Evolutionary conservation across 2,888 invertebrate species (phyloP).

Genomic region (Zaprionus lineosus): DNA sequence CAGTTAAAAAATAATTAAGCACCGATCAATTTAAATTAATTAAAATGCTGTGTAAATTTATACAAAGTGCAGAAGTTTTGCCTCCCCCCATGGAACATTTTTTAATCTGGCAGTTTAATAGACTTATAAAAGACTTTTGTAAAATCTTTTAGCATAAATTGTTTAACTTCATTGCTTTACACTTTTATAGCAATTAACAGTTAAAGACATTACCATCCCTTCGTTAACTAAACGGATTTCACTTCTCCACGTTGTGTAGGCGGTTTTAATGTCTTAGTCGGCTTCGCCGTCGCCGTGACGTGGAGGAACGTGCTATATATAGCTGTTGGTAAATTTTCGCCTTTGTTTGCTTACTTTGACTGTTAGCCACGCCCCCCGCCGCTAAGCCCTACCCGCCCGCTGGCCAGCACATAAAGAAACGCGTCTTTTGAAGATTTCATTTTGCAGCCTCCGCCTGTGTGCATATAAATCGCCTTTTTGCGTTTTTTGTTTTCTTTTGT

Average conservation of each 20-base stretch:
- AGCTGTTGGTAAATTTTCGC: slow-evolving; percentile 28
- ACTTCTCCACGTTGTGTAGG: slow-evolving; percentile 45
- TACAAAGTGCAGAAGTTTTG: no score
- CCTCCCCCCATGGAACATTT: no score
- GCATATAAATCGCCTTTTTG: slow-evolving; percentile 27
- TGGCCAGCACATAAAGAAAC: slow-evolving; percentile 42
- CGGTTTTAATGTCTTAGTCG: slow-evolving; percentile 45
- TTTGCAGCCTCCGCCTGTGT: slow-evolving; percentile 30
- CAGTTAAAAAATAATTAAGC: no score
- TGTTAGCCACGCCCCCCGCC: slow-evolving; percentile 32
- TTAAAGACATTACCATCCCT: slow-evolving; percentile 13
- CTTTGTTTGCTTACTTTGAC: slow-evolving; percentile 38
- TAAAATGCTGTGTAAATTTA: no score
- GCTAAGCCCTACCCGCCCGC: slow-evolving; percentile 2
- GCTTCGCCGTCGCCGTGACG: slow-evolving; percentile 32
- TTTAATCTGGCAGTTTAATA: slow-evolving; percentile 32
- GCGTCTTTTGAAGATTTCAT: slow-evolving; percentile 48
- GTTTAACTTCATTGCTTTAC: no score
- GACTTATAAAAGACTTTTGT: no score
- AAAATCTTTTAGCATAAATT: slow-evolving; percentile 20
- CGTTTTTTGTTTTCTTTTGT: no score
- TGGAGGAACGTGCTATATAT: slow-evolving; percentile 26
- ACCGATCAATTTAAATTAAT: no score
- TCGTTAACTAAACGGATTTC: slow-evolving; percentile 12
- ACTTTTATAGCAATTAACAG: slow-evolving; percentile 27